A percentile compares a stretch with the other conserved stretches of the same genome.
Evolutionary conservation across 2,797 vertebrate species (phyloP).

Genomic region (Brachyalestes nurse): DNA sequence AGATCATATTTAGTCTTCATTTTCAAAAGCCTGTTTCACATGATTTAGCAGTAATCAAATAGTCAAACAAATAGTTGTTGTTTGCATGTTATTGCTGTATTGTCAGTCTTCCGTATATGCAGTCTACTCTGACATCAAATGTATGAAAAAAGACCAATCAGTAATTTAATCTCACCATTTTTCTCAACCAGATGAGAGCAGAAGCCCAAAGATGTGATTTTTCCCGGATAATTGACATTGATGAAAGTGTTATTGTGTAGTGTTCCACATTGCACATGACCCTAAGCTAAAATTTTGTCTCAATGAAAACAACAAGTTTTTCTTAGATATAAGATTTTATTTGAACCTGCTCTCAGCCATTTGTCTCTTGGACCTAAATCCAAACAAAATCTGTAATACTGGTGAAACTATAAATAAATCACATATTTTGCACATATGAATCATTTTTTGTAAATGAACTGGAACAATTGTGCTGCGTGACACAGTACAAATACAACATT

Average conservation of each 20-base stretch:
- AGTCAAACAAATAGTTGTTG: neutral
- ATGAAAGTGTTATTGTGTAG: neutral
- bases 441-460: neutral
- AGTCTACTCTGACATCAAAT: slow-evolving; percentile 2
- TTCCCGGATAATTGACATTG: slow-evolving; percentile 13
- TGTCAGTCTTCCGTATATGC: neutral
- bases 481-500: neutral
- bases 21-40: neutral
- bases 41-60: neutral
- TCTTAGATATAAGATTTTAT: neutral
- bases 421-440: neutral
- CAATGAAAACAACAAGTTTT: neutral
- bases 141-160: neutral
- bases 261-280: neutral
- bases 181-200: neutral
- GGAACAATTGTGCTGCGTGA: neutral
- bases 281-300: neutral
- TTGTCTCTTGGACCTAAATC: neutral
- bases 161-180: neutral
- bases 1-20: neutral
- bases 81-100: slow-evolving; percentile 7
- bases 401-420: slow-evolving; percentile 11
- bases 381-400: neutral
- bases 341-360: neutral
- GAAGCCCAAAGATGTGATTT: slow-evolving; percentile 17